These are phyloP conservation scores for Ariopsis seemanni DNA, from an alignment of 2,113 vertebrate genomes.

Conservation along the genomic window DNA sequence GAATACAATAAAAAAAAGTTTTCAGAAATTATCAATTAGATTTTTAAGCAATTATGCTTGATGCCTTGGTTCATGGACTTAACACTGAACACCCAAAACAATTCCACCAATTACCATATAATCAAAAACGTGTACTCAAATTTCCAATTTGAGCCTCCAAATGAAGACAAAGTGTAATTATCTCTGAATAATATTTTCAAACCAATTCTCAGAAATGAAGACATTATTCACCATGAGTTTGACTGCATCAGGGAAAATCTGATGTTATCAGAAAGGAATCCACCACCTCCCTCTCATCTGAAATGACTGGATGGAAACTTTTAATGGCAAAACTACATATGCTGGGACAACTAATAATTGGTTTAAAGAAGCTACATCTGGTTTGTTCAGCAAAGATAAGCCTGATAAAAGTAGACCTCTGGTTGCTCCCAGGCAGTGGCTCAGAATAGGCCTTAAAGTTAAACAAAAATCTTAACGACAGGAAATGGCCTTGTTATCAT, in stretches of 20 bases:
- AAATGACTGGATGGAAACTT: slow-evolving; percentile 88
- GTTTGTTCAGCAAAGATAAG: slow-evolving; percentile 82
- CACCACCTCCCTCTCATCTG: slow-evolving; percentile 73
- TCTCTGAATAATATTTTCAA: slow-evolving; percentile 65
- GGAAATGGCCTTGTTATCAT: slow-evolving; percentile 89
- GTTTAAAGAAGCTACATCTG: slow-evolving; percentile 92
- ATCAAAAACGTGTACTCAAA: background rate
- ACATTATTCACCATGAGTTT: slow-evolving; percentile 74
- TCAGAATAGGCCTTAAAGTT: slow-evolving; percentile 78
- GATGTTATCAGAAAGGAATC: slow-evolving; percentile 87
- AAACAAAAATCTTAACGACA: slow-evolving; percentile 89
- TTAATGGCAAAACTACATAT: slow-evolving; percentile 86
- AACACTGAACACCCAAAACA: background rate
- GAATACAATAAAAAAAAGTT: background rate
- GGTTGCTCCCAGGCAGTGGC: slow-evolving; percentile 76
- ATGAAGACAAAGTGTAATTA: background rate
- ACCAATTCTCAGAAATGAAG: slow-evolving; percentile 77
- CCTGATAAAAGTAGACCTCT: slow-evolving; percentile 70
- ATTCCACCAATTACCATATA: background rate
- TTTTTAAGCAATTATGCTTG: background rate
- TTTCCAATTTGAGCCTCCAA: background rate
- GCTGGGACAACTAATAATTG: slow-evolving; percentile 89
- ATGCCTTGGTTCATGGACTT: background rate
- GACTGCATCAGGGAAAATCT: slow-evolving; percentile 84
- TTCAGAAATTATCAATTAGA: background rate